Percentiles rank a stretch among this genome's conserved stretches.
These are phyloP conservation scores for Hyposoter dolosus DNA, from an alignment of 2,888 invertebrate genomes.

Conservation along the genomic window DNA sequence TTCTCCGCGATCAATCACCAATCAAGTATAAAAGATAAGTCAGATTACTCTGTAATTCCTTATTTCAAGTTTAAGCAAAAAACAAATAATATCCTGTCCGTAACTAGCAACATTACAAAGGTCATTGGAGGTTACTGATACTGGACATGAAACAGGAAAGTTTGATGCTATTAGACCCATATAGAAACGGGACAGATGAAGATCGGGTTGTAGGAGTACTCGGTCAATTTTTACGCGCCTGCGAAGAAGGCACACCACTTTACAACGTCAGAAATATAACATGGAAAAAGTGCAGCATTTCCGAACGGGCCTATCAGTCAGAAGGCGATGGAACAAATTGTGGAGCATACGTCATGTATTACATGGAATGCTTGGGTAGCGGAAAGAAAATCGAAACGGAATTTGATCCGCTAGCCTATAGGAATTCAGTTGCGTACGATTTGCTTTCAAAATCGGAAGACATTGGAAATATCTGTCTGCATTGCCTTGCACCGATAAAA, in stretches of 20 bases:
- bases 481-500: conserved; percentile 18
- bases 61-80: too few relatives aligned
- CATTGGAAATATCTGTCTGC: conserved; percentile 41
- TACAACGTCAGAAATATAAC: conserved; percentile 15
- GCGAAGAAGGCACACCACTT: neutral
- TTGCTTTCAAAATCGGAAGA: conserved; percentile 34
- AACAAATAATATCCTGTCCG: too few relatives aligned
- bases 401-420: conserved; percentile 30
- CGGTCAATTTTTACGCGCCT: conserved; percentile 37
- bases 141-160: neutral
- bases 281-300: neutral
- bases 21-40: too few relatives aligned
- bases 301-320: conserved; percentile 36
- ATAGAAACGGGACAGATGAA: neutral
- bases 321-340: conserved; percentile 35
- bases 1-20: too few relatives aligned
- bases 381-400: neutral
- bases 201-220: conserved; percentile 31
- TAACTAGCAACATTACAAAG: too few relatives aligned
- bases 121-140: conserved; percentile 7
- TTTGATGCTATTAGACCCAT: conserved; percentile 2
- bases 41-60: too few relatives aligned
- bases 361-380: conserved; percentile 47
- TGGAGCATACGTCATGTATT: conserved; percentile 51
- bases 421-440: conserved; percentile 13